Percentiles rank a stretch among this genome's conserved stretches.
Conservation (phyloP, 2,113 vertebrate species). For the Stigmatopora nigra region DNA sequence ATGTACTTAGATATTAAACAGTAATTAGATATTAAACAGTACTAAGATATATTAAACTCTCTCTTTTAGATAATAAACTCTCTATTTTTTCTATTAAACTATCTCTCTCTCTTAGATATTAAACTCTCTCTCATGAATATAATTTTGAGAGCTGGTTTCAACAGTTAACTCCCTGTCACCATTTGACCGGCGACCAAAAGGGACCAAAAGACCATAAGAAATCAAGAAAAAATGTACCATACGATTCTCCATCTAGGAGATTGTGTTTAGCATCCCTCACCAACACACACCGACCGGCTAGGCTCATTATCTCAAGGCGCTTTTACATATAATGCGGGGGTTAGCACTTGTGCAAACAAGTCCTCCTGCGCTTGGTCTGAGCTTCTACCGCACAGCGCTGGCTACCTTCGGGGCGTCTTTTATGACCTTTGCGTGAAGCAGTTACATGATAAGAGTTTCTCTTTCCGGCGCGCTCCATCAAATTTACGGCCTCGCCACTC, state of each 20-base stretch:
- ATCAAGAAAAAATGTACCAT: constrained; percentile 32
- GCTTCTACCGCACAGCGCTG: constrained; percentile 29
- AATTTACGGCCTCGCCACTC: constrained; percentile 22
- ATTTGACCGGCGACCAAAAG: too few relatives aligned
- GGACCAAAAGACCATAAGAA: too few relatives aligned
- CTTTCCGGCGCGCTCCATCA: constrained; percentile 14
- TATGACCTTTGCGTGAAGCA: constrained; percentile 22
- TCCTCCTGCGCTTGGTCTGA: constrained; percentile 36
- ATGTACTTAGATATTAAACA: too few relatives aligned
- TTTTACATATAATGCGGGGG: constrained; percentile 41
- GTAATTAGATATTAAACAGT: too few relatives aligned
- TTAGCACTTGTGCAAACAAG: constrained; percentile 20
- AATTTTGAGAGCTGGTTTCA: too few relatives aligned
- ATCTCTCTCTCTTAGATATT: too few relatives aligned
- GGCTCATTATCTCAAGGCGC: constrained; percentile 52
- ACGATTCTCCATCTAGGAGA: constrained; percentile 18
- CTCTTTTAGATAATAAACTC: too few relatives aligned
- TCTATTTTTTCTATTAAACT: too few relatives aligned
- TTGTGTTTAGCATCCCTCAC: constrained; percentile 25
- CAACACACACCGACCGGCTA: constrained; percentile 12
- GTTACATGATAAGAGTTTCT: constrained; percentile 31
- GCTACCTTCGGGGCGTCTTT: constrained; percentile 23
- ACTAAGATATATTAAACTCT: too few relatives aligned
- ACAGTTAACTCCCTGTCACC: too few relatives aligned
- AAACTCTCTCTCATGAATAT: too few relatives aligned